Evolutionary conservation across 2,888 invertebrate species (phyloP).

Genomic region (Clivina fossor): DNA sequence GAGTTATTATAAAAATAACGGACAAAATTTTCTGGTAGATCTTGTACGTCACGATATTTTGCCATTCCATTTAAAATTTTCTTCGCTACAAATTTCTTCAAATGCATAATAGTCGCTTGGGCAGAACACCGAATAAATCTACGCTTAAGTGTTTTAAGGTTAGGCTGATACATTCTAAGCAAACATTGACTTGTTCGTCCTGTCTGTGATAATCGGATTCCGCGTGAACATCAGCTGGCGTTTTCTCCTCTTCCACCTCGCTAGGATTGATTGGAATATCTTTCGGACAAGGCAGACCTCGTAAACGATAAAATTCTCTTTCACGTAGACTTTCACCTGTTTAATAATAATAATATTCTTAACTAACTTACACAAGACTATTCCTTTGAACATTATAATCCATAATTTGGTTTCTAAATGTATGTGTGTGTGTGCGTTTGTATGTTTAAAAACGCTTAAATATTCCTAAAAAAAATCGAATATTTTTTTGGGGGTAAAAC

Average conservation of each 20-base stretch:
- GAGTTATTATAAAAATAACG: too few relatives aligned
- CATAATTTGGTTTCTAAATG: too few relatives aligned
- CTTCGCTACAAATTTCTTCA: constrained; percentile 97
- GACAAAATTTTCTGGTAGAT: too few relatives aligned
- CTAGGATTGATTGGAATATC: constrained; percentile 78
- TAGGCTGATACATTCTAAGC: constrained; percentile 86
- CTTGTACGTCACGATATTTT: constrained; percentile 91
- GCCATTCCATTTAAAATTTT: constrained; percentile 89
- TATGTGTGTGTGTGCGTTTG: too few relatives aligned
- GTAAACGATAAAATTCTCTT: constrained; percentile 86
- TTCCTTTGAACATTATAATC: too few relatives aligned
- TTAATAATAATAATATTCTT: too few relatives aligned
- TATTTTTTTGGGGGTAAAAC: too few relatives aligned
- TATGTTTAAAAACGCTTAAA: too few relatives aligned
- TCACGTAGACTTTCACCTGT: constrained; percentile 90
- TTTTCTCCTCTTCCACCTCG: constrained; percentile 72
- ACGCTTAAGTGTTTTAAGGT: constrained; percentile 81
- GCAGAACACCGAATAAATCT: constrained; percentile 93
- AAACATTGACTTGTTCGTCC: constrained; percentile 96
- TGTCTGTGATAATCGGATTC: constrained; percentile 90
- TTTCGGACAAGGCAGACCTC: constrained; percentile 90
- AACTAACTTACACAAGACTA: too few relatives aligned
- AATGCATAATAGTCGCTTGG: constrained; percentile 96
- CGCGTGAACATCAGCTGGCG: constrained; percentile 67
- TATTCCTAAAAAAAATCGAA: too few relatives aligned